A percentile compares a stretch with the other conserved stretches of the same genome.
phyloP scores from a whole-genome alignment of 2,113 vertebrate species.

The Gorsachius goisagi region DNA sequence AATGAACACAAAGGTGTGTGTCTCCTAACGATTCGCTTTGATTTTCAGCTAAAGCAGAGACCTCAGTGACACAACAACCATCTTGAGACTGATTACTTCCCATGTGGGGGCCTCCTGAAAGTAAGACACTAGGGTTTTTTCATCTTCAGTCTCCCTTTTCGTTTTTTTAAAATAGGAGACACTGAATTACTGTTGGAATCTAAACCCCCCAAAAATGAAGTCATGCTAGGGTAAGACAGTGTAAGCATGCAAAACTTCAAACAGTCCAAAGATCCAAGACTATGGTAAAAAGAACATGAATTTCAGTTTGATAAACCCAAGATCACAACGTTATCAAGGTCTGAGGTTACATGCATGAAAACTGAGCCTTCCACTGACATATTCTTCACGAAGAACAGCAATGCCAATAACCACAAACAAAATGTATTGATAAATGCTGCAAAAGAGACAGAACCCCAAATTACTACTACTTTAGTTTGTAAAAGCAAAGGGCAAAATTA shows the following conservation, averaged over 20 bases:
- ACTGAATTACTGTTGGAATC: background rate
- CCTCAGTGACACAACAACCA: background rate
- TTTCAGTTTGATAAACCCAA: background rate
- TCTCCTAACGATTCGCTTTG: background rate
- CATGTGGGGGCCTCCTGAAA: background rate
- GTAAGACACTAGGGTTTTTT: background rate
- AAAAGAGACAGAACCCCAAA: background rate
- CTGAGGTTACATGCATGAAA: background rate
- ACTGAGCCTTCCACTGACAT: background rate
- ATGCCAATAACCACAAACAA: background rate
- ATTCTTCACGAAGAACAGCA: background rate
- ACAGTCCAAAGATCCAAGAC: background rate
- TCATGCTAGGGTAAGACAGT: background rate
- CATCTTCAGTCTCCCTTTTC: background rate
- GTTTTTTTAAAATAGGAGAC: background rate
- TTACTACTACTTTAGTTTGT: background rate
- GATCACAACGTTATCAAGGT: background rate
- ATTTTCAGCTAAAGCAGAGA: background rate
- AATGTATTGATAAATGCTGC: background rate
- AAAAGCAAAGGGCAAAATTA: background rate
- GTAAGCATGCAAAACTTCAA: background rate
- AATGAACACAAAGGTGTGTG: background rate
- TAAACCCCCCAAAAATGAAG: background rate
- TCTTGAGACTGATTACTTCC: background rate
- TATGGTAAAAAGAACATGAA: background rate